Base-by-base conservation (phyloP, 2,888 invertebrate genomes). In the Chymomyza fuscimana region DNA sequence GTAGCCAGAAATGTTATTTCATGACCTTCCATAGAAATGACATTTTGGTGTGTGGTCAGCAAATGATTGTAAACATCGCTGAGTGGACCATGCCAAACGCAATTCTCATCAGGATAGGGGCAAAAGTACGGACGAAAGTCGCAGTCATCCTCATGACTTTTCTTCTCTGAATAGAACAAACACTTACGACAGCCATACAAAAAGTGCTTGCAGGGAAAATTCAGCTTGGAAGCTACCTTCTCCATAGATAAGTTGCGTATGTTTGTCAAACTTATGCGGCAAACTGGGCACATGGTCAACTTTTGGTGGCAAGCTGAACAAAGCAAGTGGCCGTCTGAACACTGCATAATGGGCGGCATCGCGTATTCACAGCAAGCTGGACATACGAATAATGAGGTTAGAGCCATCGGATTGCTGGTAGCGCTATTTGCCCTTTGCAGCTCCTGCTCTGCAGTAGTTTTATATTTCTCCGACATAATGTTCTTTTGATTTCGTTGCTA, bases 301-400 rank as follows among this genome's bases (percentile, higher is more conserved):
- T 99, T 99, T 68, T 98, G 98, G 76, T 99, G 95, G 93, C 99
- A 99, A 91, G 96, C 96, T 78, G 98, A 97, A 93, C 99, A 99
- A 70, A 99, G 98, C 86, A 99, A 94, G 93, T 99, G 99, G 70
- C 99, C 99, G 90, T 98, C 98, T 92, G 98, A 97, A 92, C 99
- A 99, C 92, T 99, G 99, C 92, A 99, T 94, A 87, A 99, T 99
- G 25, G 99, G 99, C 75, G 99, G 99, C 91, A 99, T 93, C 80
- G 99, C 99, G 93, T 99, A 99, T 93, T 99, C 99, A 92, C 99
- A 99, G 93, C 99, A 99, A 76, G 99, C 99, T n/a, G 98, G 98
- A 92, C 98, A 98, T 92, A 98, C 98, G 90, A 98, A 97, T 67
- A 98, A 93, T 73, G 97, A 97, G 6, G 78, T 60, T 5, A 86